A percentile compares a stretch with the other conserved stretches of the same genome.
These are phyloP conservation scores for Luidia sarsii DNA, from an alignment of 53 echinoderm and acorn worm genomes.

Conservation along the genomic window DNA sequence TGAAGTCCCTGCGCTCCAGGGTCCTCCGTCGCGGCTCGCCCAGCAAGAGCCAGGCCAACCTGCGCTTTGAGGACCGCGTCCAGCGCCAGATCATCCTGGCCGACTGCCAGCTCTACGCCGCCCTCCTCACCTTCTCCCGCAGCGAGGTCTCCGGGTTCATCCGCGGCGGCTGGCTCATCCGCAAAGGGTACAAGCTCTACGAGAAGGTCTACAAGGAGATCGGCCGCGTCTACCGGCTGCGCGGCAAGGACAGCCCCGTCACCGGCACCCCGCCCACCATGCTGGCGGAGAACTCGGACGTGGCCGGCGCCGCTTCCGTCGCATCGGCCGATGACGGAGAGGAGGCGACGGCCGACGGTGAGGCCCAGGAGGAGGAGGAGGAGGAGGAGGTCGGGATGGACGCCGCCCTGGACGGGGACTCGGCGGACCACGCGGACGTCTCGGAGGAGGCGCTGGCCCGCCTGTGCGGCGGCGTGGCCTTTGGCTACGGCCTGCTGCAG, in stretches of 20 bases:
- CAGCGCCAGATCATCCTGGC: conserved; percentile 80
- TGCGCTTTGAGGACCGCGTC: conserved; percentile 80
- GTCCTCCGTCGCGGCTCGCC: conserved; percentile 57
- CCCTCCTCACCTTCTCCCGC: conserved; percentile 86
- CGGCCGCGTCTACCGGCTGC: conserved; percentile 58
- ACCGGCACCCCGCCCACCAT: conserved; percentile 52
- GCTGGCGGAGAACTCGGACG: conserved; percentile 59
- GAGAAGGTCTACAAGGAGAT: conserved; percentile 93
- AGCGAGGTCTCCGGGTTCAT: conserved; percentile 82
- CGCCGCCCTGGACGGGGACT: conserved; percentile 38
- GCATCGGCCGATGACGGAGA: not conserved
- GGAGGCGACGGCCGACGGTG: not conserved
- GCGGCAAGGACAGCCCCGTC: conserved; percentile 77
- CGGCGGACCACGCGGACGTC: conserved; percentile 65
- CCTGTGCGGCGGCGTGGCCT: conserved; percentile 76
- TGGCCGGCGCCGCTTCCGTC: not conserved
- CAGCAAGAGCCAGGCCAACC: conserved; percentile 8
- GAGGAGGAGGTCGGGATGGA: conserved; percentile 25
- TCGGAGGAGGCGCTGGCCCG: conserved; percentile 60
- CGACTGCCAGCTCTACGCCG: conserved; percentile 95
- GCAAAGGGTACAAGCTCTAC: conserved; percentile 93
- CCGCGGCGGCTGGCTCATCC: conserved; percentile 86
- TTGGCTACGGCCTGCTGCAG: conserved; percentile 91
- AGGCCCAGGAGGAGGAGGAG: not conserved
- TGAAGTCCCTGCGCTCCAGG: conserved; percentile 83